Conservation (phyloP, 2,113 vertebrate species). For the Thinocorus orbignyianus region DNA sequence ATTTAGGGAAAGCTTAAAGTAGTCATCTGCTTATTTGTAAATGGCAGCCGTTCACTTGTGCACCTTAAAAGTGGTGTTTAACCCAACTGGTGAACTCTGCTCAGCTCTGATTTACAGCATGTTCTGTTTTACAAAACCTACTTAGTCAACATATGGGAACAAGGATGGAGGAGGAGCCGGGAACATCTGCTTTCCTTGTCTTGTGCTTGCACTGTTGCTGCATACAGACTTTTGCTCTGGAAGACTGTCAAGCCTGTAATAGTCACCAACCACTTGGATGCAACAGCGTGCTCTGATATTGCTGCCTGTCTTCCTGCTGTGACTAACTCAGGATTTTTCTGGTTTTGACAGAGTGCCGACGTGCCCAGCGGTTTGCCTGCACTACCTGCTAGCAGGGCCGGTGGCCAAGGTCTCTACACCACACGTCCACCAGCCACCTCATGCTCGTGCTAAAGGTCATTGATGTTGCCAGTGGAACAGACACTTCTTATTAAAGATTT, state of each 20-base stretch:
- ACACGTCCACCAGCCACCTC: background rate
- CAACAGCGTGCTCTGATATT: background rate
- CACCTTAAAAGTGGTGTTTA: background rate
- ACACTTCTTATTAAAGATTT: slow-evolving; percentile 7
- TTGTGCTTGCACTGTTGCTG: background rate
- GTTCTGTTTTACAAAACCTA: background rate
- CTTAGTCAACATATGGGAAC: background rate
- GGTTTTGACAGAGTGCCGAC: background rate
- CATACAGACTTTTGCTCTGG: background rate
- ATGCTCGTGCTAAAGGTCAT: background rate
- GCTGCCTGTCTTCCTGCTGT: slow-evolving; percentile 27
- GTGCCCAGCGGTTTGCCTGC: background rate
- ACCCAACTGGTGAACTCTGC: background rate
- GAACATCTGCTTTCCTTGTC: slow-evolving; percentile 51
- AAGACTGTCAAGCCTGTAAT: slow-evolving; percentile 20
- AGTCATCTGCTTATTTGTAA: background rate
- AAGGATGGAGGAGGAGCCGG: background rate
- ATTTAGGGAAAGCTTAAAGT: background rate
- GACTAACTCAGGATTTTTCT: background rate
- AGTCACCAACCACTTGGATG: slow-evolving; percentile 18
- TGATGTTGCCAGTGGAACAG: background rate
- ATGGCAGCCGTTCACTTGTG: background rate
- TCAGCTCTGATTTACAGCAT: background rate
- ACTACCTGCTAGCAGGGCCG: background rate
- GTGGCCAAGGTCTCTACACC: background rate